Base-by-base conservation (phyloP, 2,113 vertebrate species). In the Actenoides hombroni region DNA sequence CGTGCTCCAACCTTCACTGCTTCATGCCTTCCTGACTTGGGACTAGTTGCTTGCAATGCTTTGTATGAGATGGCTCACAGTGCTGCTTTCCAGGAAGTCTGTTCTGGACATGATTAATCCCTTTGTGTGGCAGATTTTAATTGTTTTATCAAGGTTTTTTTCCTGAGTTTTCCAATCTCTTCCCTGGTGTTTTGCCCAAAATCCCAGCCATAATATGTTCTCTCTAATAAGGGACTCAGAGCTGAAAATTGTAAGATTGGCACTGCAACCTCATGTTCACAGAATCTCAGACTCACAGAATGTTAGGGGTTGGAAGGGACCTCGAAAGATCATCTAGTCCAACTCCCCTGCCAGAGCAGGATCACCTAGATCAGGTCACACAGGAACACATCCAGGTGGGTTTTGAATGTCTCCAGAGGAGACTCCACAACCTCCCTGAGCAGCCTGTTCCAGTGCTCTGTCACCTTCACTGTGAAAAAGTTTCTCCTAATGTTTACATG, bases 11-110 rank as follows among this genome's bases (percentile, higher is more conserved):
- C 3, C 14, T 54, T 63, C 42, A 2, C 15, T 17, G 57, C 61
- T 44, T 88, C 7, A 0, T 56, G 53, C 56, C 70, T 56, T 64
- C 42, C 42, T 46, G 51, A 19, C 60, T 33, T 16, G 24, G n/a
- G 37, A n/a, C 14, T 42, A 7, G 29, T 89, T 59, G 15, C 79
- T 60, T 73, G 68, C 35, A 48, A 49, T 10, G 6, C 33, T 92
- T 95, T 39, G 18, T 48, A 31, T 21, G 21, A 44, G 83, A 40
- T 18, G 19, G 51, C 44, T 92, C 60, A 40, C n/a, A 9, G 28
- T 49, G 18, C 87, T 84, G 84, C 93, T 97, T 94, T 95, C 77
- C 91, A 94, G 86, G 91, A 95, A 92, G 67, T 88, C 64, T 53
- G 31, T 40, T 91, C 86, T 67, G 86, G 89, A 83, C 54, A 56